Base-by-base conservation (phyloP, 2,113 vertebrate species). In the Proterorhinus semilunaris region DNA sequence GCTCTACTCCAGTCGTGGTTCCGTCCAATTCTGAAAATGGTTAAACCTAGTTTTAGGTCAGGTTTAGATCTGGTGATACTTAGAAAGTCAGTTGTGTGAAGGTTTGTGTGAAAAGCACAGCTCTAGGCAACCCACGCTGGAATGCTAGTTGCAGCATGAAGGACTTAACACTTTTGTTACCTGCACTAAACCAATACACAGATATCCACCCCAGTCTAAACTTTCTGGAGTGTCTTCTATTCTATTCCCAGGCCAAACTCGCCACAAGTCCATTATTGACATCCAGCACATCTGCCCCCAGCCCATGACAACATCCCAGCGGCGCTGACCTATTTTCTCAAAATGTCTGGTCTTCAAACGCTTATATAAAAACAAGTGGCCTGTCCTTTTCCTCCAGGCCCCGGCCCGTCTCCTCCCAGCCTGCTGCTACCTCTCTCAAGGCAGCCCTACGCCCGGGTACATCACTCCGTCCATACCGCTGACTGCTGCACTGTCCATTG, bases 271-370 rank as follows among this genome's bases (percentile, higher is more conserved):
- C 16, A 1, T 9, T 54, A 6, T 6, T 7, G 12, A 42, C 55
- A 11, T 58, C 10, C 57, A 59, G 27, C 27, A 59, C 57, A 15
- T 63, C 66, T 83, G 62, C 63, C 71, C 57, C 66, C 64, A 7
- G 50, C 62, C 69, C 77, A 65, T 67, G 74, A 75, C 76, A 81
- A 79, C 75, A 74, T 75, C 71, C 58, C 53, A 49, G 63, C 65
- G 65, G 63, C 65, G 65, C 86, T 91, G 90, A 89, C 90, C 88
- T 83, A 90, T 90, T 91, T 90, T 72, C 83, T 58, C 76, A 74
- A 67, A 43, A 72, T 76, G 83, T 77, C 83, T 87, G 83, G 10
- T 78, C 66, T 69, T 73, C 59, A 49, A 63, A 67, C 79, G 82
- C 78, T 87, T 83, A 82, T 81, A 89, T 82, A 87, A 88, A 44